phyloP scores from a whole-genome alignment of 2,797 vertebrate species.

The Lepilemur septentrionalis region DNA sequence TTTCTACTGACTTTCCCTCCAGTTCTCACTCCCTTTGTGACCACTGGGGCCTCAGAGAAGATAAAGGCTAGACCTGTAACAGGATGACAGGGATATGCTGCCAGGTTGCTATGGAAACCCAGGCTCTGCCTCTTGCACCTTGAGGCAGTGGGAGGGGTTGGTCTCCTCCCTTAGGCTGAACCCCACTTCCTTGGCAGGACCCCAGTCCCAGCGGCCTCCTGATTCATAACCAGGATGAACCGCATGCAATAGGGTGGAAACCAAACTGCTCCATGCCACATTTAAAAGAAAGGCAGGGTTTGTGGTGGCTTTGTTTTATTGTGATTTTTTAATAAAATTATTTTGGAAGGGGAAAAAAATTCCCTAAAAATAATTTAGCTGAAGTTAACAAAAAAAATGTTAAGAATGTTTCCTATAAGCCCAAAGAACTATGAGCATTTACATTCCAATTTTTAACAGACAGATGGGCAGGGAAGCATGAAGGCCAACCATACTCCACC shows the following conservation, averaged over 20 bases:
- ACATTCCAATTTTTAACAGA: background rate
- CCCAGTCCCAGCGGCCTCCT: constrained; percentile 48
- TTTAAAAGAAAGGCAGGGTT: constrained; percentile 70
- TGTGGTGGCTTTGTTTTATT: constrained; percentile 56
- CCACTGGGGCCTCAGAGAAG: constrained; percentile 62
- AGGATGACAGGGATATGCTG: background rate
- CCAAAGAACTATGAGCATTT: background rate
- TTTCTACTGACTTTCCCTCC: constrained; percentile 43
- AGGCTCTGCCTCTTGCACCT: constrained; percentile 18
- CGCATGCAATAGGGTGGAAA: constrained; percentile 73
- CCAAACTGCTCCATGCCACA: constrained; percentile 63
- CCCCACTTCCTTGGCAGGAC: constrained; percentile 30
- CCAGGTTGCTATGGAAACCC: constrained; percentile 42
- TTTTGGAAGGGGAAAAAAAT: constrained; percentile 53
- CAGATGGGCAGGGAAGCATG: background rate
- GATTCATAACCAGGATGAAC: constrained; percentile 68
- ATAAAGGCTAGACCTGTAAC: constrained; percentile 30
- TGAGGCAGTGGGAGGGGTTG: background rate
- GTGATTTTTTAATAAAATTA: constrained; percentile 57
- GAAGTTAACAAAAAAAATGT: background rate
- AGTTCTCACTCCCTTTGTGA: constrained; percentile 33
- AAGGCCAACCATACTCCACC: background rate
- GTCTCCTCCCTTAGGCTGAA: background rate
- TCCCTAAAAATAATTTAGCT: background rate
- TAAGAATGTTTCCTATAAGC: background rate